Evolutionary conservation across 2,113 vertebrate genomes (phyloP).

Genomic region (Caranx melampygus): DNA sequence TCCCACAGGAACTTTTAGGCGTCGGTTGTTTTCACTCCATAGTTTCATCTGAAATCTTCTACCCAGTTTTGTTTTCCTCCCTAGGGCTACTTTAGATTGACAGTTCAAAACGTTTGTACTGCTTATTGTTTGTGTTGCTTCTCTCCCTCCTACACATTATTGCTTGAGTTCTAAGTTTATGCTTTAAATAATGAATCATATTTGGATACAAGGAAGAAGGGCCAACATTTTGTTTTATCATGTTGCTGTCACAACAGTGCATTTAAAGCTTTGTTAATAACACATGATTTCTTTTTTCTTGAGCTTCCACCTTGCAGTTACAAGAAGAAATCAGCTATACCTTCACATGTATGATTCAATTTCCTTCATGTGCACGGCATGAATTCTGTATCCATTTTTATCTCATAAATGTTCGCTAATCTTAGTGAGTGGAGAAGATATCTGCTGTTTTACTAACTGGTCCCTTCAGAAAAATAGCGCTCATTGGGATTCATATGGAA

Average conservation of each 20-base stretch:
- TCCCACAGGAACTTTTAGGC: constrained; percentile 75
- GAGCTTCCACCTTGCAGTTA: background rate
- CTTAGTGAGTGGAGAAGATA: constrained; percentile 10
- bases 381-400: background rate
- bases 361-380: background rate
- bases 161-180: constrained; percentile 55
- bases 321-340: background rate
- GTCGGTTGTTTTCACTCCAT: constrained; percentile 56
- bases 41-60: constrained; percentile 71
- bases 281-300: background rate
- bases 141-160: constrained; percentile 27
- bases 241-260: constrained; percentile 36
- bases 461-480: constrained; percentile 12
- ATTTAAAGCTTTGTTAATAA: constrained; percentile 50
- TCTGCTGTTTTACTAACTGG: constrained; percentile 12
- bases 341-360: constrained; percentile 2
- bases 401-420: constrained; percentile 14
- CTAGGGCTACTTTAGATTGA: constrained; percentile 69
- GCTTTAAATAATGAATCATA: constrained; percentile 78
- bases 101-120: constrained; percentile 73
- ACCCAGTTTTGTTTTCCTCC: constrained; percentile 70
- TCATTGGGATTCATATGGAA: constrained; percentile 46
- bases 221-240: constrained; percentile 48
- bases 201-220: constrained; percentile 44
- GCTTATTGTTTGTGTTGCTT: constrained; percentile 74